Conservation (phyloP, 1,140 invertebrate genomes). For the Ctenoplectra terminalis region DNA sequence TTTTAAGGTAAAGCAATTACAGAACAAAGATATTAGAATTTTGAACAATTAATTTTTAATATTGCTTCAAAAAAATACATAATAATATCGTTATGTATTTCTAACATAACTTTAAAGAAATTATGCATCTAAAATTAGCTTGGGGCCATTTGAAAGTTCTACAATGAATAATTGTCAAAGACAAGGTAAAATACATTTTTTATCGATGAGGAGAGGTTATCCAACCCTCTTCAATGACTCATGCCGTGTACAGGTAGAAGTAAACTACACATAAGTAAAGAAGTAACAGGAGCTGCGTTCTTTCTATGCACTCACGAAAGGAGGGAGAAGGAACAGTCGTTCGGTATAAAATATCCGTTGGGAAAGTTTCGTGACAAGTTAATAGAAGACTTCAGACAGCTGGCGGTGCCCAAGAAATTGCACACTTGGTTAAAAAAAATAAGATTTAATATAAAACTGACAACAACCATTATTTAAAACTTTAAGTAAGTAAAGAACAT, state of each 20-base stretch:
- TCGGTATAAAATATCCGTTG: slow-evolving; percentile 11
- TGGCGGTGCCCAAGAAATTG: not conserved
- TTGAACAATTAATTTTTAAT: no score
- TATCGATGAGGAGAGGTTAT: slow-evolving; percentile 10
- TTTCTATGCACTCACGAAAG: slow-evolving; percentile 23
- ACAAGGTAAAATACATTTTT: not conserved
- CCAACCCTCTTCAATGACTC: slow-evolving; percentile 25
- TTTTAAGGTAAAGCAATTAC: no score
- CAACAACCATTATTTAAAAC: not conserved
- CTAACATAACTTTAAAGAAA: no score
- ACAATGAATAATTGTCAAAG: slow-evolving; percentile 7
- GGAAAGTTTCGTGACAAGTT: slow-evolving; percentile 24
- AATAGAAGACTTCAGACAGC: slow-evolving; percentile 7
- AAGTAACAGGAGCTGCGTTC: slow-evolving; percentile 18
- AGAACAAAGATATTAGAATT: no score
- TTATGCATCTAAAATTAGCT: no score
- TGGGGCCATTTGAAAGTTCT: not conserved
- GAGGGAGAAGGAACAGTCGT: not conserved
- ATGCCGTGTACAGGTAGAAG: not conserved
- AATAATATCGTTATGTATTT: no score
- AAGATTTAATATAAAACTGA: not conserved
- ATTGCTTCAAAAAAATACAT: no score
- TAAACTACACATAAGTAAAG: slow-evolving; percentile 12
- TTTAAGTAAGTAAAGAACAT: not conserved
- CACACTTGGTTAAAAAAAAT: not conserved